These are phyloP conservation scores for Cranoglanis bouderius DNA, from an alignment of 2,113 vertebrate species.

Conservation along the genomic window DNA sequence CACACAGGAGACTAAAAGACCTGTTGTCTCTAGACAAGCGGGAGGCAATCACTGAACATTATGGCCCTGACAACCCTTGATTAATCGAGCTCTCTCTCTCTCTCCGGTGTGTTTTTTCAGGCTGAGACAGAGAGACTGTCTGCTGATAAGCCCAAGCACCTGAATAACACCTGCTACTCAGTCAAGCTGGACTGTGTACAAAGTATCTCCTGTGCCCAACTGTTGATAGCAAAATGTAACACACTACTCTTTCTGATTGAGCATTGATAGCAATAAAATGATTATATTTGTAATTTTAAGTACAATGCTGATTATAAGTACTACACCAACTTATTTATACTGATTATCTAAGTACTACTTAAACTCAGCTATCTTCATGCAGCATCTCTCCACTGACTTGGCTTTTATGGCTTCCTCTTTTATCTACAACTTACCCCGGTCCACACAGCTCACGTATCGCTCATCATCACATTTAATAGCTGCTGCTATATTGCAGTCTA, in stretches of 20 bases:
- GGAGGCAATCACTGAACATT: conserved; percentile 24
- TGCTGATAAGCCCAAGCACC: conserved; percentile 38
- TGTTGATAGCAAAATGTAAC: background rate
- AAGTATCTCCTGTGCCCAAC: background rate
- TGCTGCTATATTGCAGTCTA: background rate
- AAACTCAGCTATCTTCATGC: background rate
- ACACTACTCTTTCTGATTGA: background rate
- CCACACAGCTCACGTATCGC: conserved; percentile 7
- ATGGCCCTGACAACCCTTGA: conserved; percentile 12
- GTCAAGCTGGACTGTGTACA: conserved; percentile 36
- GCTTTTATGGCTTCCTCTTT: conserved; percentile 24
- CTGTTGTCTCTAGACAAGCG: background rate
- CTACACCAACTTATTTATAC: background rate
- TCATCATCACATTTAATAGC: background rate
- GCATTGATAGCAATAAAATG: background rate
- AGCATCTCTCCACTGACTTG: background rate
- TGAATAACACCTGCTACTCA: conserved; percentile 45
- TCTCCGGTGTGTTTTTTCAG: conserved; percentile 10
- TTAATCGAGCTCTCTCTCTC: conserved; percentile 1
- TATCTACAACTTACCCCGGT: background rate
- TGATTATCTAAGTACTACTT: background rate
- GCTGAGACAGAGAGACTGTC: conserved; percentile 21
- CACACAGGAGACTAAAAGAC: conserved; percentile 19
- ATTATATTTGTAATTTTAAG: background rate
- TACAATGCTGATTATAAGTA: background rate